Evolutionary conservation across 2,797 vertebrate genomes (phyloP), one percentile per base, ranked within the genome.

Genomic region (Benthosema pterotum): DNA sequence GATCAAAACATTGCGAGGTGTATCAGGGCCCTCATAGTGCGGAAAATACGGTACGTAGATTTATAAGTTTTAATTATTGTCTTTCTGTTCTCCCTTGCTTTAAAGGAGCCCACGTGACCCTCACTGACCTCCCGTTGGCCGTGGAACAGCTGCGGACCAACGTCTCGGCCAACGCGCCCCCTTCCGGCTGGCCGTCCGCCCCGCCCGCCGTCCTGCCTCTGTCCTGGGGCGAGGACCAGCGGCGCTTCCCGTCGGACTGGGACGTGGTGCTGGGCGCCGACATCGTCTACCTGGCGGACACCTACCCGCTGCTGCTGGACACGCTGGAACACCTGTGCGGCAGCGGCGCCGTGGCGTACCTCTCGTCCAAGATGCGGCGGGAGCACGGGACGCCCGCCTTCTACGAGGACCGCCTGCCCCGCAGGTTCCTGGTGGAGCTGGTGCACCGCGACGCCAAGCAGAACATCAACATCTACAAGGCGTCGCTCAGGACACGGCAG

Each of bases 241-340:
- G 63, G 18, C 71, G 76, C 15, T 94, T 96, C 72, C 74, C 91
- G 2, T 80, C 83, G 15, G 86, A 94, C 81, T 96, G 93, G 91
- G 94, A 95, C 70, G 76, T 95, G 71, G 90, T 96, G 18, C 78
- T 97, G 32, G 92, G 95, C 12, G 91, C 95, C 2, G 95, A 96
- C 73, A 94, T 95, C 0, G 81, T 95, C 43, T 97, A 96, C 69
- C 79, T 92, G 56, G 87, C 92, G 12, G 83, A 93, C 12, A 94
- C 92, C 0, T 96, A 92, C 63, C 83, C 92, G 0, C 84, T 87
- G 46, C 88, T 96, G 0, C 48, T 95, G 64, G 86, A 93, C 50
- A 96, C 95, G 0, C 88, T 97, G 4, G 83, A 45, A 63, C 92
- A 95, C 59, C 73, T 96, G 64, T 92, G 93, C 3, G 22, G 5